Percentiles rank a stretch among this genome's conserved stretches.
phyloP scores from a whole-genome alignment of 2,113 vertebrate genomes.

The Arvicanthis niloticus region DNA sequence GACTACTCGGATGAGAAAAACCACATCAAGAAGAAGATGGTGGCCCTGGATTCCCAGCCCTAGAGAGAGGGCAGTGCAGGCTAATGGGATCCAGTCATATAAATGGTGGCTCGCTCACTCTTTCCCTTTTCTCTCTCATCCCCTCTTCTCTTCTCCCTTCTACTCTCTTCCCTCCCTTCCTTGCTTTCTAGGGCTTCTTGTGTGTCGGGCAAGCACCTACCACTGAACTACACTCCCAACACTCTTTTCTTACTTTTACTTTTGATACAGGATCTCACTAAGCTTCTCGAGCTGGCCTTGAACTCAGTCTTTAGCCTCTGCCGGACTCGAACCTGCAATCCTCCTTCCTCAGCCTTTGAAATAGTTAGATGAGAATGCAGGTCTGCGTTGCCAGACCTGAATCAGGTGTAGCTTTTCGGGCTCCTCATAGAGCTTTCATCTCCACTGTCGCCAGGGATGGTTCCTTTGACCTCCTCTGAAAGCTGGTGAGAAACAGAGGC shows the following conservation, averaged over 20 bases:
- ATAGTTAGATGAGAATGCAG: background rate
- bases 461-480: fast-evolving
- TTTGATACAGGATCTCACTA: background rate
- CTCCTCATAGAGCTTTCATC: fast-evolving
- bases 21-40: background rate
- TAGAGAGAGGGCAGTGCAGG: background rate
- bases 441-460: background rate
- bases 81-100: background rate
- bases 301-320: background rate
- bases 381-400: background rate
- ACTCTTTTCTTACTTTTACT: background rate
- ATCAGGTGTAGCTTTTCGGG: background rate
- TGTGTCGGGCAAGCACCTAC: background rate
- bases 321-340: background rate
- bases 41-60: background rate
- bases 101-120: background rate
- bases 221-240: background rate
- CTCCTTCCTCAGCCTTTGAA: background rate
- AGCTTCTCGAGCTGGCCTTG: background rate
- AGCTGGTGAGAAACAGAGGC: too few species aligned
- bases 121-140: too few species aligned
- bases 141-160: background rate
- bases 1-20: background rate
- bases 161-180: background rate
- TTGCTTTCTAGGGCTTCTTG: background rate